Percentiles rank a stretch among this genome's conserved stretches.
phyloP scores from a whole-genome alignment of 2,113 vertebrate species.

The Percina caprodes region DNA sequence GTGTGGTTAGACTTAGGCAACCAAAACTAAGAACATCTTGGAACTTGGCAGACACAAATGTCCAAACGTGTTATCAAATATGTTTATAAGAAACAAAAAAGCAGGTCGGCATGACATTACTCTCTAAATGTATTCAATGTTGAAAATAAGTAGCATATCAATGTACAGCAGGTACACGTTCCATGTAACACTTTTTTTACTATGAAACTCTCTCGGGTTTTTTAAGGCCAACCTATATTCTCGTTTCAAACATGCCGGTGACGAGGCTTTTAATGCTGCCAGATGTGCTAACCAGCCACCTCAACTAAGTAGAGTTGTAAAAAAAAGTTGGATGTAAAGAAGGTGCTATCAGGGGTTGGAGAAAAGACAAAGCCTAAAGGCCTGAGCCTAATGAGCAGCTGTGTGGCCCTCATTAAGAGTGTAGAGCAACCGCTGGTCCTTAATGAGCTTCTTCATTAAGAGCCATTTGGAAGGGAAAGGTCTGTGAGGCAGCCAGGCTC shows the following conservation, averaged over 20 bases:
- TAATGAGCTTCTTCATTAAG: constrained; percentile 74
- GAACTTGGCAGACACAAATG: too few relatives aligned
- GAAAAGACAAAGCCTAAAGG: constrained; percentile 62
- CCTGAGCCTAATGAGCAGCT: constrained; percentile 66
- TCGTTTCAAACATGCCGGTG: neutral
- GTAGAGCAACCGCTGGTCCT: constrained; percentile 55
- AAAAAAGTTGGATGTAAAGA: constrained; percentile 31
- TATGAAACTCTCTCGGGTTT: neutral
- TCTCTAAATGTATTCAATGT: neutral
- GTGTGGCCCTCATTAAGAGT: constrained; percentile 69
- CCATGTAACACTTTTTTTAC: neutral
- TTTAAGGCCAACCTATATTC: neutral
- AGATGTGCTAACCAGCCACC: constrained; percentile 27
- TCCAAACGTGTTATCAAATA: too few relatives aligned
- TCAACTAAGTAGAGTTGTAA: constrained; percentile 1
- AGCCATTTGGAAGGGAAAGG: constrained; percentile 57
- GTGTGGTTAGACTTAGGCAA: too few relatives aligned
- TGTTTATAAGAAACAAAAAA: neutral
- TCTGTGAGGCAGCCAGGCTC: constrained; percentile 28
- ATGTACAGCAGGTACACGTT: neutral
- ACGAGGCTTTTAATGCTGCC: constrained; percentile 27
- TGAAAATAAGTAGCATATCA: neutral
- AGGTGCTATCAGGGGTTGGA: constrained; percentile 33
- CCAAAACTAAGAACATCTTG: too few relatives aligned
- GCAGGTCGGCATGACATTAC: neutral